These are phyloP conservation scores for Papilio dardanus DNA, from an alignment of 1,140 invertebrate species.

Conservation along the genomic window DNA sequence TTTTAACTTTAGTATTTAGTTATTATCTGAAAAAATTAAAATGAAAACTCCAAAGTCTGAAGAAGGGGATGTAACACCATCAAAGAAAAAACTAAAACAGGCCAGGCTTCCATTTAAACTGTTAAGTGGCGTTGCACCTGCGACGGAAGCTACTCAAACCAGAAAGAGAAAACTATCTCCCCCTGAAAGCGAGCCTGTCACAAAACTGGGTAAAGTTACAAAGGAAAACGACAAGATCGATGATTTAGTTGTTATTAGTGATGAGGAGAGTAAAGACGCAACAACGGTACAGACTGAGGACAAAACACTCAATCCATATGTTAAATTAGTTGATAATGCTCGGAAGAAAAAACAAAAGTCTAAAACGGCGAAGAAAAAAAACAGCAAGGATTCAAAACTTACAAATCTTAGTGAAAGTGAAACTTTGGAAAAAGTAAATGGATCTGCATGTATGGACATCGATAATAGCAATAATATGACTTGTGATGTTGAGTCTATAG, in stretches of 20 bases:
- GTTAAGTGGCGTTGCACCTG: constrained; percentile 67
- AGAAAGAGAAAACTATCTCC: constrained; percentile 72
- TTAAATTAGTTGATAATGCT: constrained; percentile 70
- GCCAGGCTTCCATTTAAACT: constrained; percentile 74
- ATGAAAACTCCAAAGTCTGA: constrained; percentile 74
- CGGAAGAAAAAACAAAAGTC: constrained; percentile 72
- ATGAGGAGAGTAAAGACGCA: constrained; percentile 65
- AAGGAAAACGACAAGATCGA: constrained; percentile 63
- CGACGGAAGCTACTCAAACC: constrained; percentile 52
- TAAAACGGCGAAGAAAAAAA: constrained; percentile 59
- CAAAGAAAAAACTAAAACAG: constrained; percentile 77
- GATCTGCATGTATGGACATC: constrained; percentile 46
- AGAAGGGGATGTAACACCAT: constrained; percentile 65
- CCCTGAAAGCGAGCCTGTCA: constrained; percentile 54
- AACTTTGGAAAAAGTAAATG: constrained; percentile 39
- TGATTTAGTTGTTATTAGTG: constrained; percentile 66
- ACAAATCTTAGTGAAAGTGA: constrained; percentile 23
- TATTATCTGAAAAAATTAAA: constrained; percentile 40
- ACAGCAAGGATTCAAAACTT: constrained; percentile 45
- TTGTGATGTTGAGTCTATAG: background rate
- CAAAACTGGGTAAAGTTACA: constrained; percentile 69
- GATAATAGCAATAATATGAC: constrained; percentile 41
- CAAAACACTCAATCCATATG: constrained; percentile 64
- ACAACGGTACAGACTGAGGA: constrained; percentile 41
- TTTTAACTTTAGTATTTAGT: constrained; percentile 22